These are phyloP conservation scores for Ptiloglossa arizonensis DNA, from an alignment of 1,140 invertebrate genomes.

Conservation along the genomic window DNA sequence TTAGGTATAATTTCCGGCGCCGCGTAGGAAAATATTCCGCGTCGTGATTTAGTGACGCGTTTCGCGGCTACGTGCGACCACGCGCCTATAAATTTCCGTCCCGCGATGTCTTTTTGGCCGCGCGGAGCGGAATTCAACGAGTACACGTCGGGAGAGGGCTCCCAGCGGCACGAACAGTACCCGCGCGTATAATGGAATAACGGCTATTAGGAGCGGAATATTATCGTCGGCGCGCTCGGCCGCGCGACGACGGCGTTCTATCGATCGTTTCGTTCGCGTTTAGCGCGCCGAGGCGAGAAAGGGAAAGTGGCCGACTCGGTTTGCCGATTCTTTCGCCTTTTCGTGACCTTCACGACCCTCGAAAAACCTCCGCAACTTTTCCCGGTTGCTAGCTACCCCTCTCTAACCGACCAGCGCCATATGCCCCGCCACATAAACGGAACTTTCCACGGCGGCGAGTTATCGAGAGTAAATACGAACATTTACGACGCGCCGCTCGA, in stretches of 20 bases:
- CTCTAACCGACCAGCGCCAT: too few species aligned
- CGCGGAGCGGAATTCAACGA: conserved; percentile 9
- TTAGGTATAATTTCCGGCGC: conserved; percentile 9
- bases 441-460: too few species aligned
- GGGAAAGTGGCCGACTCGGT: conserved; percentile 70
- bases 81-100: conserved; percentile 28
- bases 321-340: conserved; percentile 55
- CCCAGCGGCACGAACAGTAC: background rate
- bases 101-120: conserved; percentile 15
- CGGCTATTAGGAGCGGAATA: conserved; percentile 58
- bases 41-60: conserved; percentile 14
- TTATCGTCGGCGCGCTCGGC: conserved; percentile 50
- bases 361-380: conserved; percentile 47
- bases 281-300: conserved; percentile 71
- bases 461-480: too few species aligned
- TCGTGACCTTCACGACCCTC: conserved; percentile 44
- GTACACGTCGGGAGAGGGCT: too few species aligned
- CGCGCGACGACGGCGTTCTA: conserved; percentile 70
- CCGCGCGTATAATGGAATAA: conserved; percentile 51
- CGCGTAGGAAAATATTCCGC: background rate
- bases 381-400: too few species aligned
- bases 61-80: background rate
- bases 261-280: conserved; percentile 73
- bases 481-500: too few species aligned
- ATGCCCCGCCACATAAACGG: too few species aligned